Evolutionary conservation across 2,797 vertebrate species (phyloP), one percentile per base, ranked within the genome.

Genomic region (Urosaurus nigricauda): DNA sequence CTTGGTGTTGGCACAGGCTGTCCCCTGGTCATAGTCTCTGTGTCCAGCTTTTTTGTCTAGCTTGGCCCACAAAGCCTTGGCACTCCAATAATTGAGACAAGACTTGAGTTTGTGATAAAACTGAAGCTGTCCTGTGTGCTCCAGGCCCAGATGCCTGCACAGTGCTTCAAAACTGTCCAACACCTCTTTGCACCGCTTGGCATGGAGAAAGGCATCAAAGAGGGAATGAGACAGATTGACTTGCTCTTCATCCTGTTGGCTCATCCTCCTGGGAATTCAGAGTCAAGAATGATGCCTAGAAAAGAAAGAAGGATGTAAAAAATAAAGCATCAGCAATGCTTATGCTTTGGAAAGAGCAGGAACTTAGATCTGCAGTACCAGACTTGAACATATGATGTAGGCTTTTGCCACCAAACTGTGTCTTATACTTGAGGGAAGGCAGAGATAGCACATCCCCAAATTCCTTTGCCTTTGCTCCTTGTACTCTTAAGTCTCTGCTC

Each of bases 1-100:
- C 98, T 98, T 98, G 93, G 97, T 99, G 91, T 93, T 94, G 91
- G 92, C 51, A 88, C 98, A 99, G 83, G 96, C 97, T 84, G 94
- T 97, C 63, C 98, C 97, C 94, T 98, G 98, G 87, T 98, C 95
- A 24, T 99, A 99, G 85, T 97, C 98, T 0, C 86, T 88, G 91
- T 98, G 98, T 9, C 96, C 91, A 0, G 97, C 98, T 88, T 98
- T 97, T 93, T 99, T 98, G 95, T 99, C 98, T 92, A 99, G 96
- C 89, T 98, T 99, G 73, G 93, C 95, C 98, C 98, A 99, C 80
- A 99, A 93, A 0, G 97, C 97, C 95, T 99, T 99, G 95, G 98
- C 98, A 60, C 97, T 99, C 98, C 98, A 99, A 95, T 97, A 99
- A 96, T 99, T 99, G 85, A 99, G 98, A 63, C 95, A 95, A 68